These are phyloP conservation scores for Mustela lutreola DNA, from an alignment of 2,113 vertebrate genomes.

Conservation along the genomic window DNA sequence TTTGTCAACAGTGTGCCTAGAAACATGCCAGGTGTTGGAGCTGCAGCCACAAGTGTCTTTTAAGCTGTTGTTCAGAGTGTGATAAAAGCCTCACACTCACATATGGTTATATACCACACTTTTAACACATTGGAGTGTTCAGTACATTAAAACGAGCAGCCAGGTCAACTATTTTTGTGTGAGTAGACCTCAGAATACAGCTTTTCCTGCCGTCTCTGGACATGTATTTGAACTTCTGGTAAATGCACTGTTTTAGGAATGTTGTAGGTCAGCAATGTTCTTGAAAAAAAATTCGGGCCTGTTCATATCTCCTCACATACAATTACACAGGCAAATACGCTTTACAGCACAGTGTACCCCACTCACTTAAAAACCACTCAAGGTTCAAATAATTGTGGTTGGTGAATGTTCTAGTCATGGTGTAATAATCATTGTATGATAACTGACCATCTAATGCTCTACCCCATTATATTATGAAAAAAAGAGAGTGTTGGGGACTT, in stretches of 20 bases:
- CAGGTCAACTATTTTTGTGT: neutral
- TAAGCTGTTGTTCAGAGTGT: conserved; percentile 2
- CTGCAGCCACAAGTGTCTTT: neutral
- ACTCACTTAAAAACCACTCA: neutral
- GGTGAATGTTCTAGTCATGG: neutral
- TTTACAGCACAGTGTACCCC: neutral
- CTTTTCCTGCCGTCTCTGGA: conserved; percentile 13
- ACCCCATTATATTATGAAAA: neutral
- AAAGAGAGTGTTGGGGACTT: neutral
- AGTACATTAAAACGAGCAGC: neutral
- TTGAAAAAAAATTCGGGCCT: neutral
- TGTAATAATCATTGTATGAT: neutral
- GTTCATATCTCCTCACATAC: neutral
- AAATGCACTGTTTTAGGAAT: neutral
- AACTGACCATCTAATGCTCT: neutral
- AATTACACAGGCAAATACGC: neutral
- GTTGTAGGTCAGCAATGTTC: neutral
- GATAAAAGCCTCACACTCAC: neutral
- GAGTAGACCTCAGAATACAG: neutral
- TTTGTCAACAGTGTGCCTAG: neutral
- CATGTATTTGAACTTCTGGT: neutral
- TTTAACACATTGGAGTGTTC: neutral
- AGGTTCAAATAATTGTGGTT: neutral
- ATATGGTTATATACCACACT: neutral
- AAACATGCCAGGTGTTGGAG: neutral